Percentiles rank a stretch among this genome's conserved stretches.
phyloP scores from a whole-genome alignment of 2,113 vertebrate genomes.

The Lasiurus cinereus region DNA sequence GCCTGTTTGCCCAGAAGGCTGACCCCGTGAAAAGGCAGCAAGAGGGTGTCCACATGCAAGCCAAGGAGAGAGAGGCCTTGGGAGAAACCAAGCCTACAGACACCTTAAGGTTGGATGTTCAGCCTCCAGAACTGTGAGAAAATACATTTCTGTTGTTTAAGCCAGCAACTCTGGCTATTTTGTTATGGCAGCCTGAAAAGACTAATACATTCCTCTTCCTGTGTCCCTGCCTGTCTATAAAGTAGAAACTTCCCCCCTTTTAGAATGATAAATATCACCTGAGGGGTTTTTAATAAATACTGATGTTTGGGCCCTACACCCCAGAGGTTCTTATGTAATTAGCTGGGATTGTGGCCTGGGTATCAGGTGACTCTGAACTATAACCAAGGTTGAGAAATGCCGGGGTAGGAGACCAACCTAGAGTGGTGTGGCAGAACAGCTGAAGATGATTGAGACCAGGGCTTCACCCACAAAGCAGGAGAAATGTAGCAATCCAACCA shows the following conservation, averaged over 20 bases:
- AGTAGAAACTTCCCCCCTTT: conserved; percentile 13
- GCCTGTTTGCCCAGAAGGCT: background rate
- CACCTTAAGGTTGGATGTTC: background rate
- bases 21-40: background rate
- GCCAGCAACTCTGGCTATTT: background rate
- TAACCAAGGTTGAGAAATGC: background rate
- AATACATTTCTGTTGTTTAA: conserved; percentile 36
- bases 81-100: background rate
- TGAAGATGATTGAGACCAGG: background rate
- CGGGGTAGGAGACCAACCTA: background rate
- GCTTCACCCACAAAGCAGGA: background rate
- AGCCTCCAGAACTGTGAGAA: conserved; percentile 18
- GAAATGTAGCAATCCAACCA: conserved; percentile 1
- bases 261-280: background rate
- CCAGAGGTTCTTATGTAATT: conserved; percentile 18
- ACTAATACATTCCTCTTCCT: background rate
- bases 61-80: background rate
- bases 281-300: background rate
- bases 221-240: background rate
- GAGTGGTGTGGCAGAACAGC: background rate
- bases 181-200: background rate
- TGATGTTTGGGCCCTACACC: background rate
- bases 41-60: background rate
- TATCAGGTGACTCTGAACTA: conserved; percentile 33
- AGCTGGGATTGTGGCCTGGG: background rate